Evolutionary conservation across 2,797 vertebrate species (phyloP).

Genomic region (Leucoraja ocellata): DNA sequence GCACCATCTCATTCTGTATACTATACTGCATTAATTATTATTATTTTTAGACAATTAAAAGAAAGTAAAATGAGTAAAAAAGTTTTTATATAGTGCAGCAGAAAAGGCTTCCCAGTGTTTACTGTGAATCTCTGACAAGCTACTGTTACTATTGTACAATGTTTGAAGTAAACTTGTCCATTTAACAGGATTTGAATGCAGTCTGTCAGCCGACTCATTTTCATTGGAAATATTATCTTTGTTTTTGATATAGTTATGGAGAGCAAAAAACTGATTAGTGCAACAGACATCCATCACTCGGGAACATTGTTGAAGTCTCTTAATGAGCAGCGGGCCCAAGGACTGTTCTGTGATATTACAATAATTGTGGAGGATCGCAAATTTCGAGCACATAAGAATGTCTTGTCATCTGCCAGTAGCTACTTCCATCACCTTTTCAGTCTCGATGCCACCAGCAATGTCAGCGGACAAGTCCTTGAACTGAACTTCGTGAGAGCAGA

Average conservation of each 20-base stretch:
- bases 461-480: constrained; percentile 77
- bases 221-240: constrained; percentile 38
- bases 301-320: constrained; percentile 75
- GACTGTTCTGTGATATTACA: constrained; percentile 92
- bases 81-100: background rate
- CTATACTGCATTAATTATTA: background rate
- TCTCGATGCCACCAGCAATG: constrained; percentile 56
- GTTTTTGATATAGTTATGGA: constrained; percentile 64
- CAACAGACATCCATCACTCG: constrained; percentile 84
- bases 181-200: constrained; percentile 31
- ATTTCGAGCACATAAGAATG: constrained; percentile 86
- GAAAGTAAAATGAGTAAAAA: background rate
- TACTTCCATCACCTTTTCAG: constrained; percentile 93
- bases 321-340: constrained; percentile 82
- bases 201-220: constrained; percentile 39
- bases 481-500: constrained; percentile 88
- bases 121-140: background rate
- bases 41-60: constrained; percentile 7
- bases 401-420: constrained; percentile 86
- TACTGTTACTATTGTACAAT: background rate
- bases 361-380: constrained; percentile 93
- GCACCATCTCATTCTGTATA: background rate
- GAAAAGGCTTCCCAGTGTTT: background rate
- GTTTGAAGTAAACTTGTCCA: background rate
- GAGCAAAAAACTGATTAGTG: constrained; percentile 88